Conservation (phyloP, 2,888 invertebrate genomes). For the Xiphydria camelus region DNA sequence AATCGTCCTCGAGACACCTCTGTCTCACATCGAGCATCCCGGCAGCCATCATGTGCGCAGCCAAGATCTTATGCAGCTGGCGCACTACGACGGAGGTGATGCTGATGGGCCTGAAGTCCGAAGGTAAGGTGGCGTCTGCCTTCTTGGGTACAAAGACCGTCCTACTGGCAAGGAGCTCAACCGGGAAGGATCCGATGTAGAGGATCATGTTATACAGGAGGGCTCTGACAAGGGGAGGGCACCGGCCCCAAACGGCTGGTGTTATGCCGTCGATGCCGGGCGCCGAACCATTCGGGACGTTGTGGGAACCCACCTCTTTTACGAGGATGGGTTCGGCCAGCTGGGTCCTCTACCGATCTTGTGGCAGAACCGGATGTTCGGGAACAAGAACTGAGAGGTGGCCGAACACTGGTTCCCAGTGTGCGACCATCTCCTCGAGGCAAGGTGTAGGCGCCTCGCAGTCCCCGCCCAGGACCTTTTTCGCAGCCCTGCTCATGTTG, state of each 20-base stretch:
- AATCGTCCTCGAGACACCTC: constrained; percentile 25
- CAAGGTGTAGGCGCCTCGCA: too few species aligned
- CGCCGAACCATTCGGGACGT: too few species aligned
- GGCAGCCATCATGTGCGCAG: neutral
- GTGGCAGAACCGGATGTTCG: too few species aligned
- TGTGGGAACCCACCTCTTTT: too few species aligned
- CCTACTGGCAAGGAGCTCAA: neutral
- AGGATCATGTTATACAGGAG: neutral
- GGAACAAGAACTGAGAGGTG: too few species aligned
- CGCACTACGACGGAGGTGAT: constrained; percentile 19
- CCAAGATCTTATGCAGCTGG: constrained; percentile 17
- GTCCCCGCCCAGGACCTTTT: too few species aligned
- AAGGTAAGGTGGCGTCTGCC: constrained; percentile 1
- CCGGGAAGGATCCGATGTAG: neutral
- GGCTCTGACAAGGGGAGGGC: constrained; percentile 2
- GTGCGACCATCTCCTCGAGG: too few species aligned
- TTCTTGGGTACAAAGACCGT: constrained; percentile 20
- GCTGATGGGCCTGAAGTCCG: constrained; percentile 19
- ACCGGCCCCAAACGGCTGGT: constrained; percentile 8
- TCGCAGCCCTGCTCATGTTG: too few species aligned
- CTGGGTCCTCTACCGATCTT: too few species aligned
- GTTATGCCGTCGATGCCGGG: constrained; percentile 30
- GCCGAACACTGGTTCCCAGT: too few species aligned
- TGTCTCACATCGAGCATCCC: constrained; percentile 15
- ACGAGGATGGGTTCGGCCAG: too few species aligned